Conservation (phyloP, 2,888 invertebrate species). For the Ametastegia equiseti region DNA sequence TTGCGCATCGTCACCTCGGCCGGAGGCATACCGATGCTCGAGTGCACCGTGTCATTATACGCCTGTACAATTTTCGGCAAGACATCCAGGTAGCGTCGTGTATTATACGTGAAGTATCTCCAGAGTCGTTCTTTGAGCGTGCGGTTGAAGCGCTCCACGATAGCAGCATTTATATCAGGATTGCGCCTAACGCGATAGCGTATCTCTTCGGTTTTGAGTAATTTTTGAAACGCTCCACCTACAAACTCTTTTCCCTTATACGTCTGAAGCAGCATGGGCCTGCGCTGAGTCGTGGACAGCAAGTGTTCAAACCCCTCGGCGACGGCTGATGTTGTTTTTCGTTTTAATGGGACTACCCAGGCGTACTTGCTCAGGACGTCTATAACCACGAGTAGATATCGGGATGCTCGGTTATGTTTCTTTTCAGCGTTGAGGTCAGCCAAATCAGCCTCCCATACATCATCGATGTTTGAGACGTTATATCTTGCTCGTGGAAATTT, state of each 20-base stretch:
- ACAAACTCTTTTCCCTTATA: constrained; percentile 61
- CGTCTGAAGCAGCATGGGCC: constrained; percentile 55
- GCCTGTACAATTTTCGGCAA: constrained; percentile 39
- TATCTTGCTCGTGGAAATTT: constrained; percentile 44
- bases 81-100: constrained; percentile 50
- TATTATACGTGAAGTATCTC: constrained; percentile 53
- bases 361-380: constrained; percentile 58
- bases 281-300: constrained; percentile 46
- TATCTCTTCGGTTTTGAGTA: constrained; percentile 53
- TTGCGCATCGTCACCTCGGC: constrained; percentile 37
- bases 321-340: constrained; percentile 46
- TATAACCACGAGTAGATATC: constrained; percentile 56
- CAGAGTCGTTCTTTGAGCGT: constrained; percentile 60
- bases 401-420: constrained; percentile 51
- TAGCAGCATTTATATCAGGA: constrained; percentile 62
- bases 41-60: constrained; percentile 37
- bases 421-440: constrained; percentile 48
- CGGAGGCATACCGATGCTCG: constrained; percentile 44
- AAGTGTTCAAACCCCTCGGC: constrained; percentile 56
- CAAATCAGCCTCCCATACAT: constrained; percentile 52
- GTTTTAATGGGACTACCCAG: constrained; percentile 54
- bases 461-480: constrained; percentile 51
- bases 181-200: constrained; percentile 60
- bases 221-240: constrained; percentile 48
- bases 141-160: constrained; percentile 64